phyloP scores from a whole-genome alignment of 2,888 invertebrate species.

The Caradrina clavipalpis region DNA sequence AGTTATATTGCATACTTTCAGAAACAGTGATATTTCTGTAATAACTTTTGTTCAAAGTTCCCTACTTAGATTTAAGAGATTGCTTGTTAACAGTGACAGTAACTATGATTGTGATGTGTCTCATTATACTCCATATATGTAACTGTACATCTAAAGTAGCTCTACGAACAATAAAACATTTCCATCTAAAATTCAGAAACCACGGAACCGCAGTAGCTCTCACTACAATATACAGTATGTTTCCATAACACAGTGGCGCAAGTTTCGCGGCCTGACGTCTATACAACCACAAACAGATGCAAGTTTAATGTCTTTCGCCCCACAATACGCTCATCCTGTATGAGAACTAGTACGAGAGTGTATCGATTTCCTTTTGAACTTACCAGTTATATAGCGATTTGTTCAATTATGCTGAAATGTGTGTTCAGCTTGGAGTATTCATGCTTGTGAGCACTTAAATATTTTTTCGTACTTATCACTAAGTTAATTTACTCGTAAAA shows the following conservation, averaged over 20 bases:
- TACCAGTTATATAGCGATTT: conserved; percentile 37
- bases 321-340: conserved; percentile 57
- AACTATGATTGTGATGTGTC: too few species aligned
- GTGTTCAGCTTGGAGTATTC: conserved; percentile 1
- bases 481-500: too few species aligned
- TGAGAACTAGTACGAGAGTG: conserved; percentile 45
- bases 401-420: conserved; percentile 15
- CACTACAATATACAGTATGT: conserved; percentile 57
- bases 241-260: conserved; percentile 62
- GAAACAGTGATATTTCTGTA: too few species aligned
- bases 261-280: conserved; percentile 76
- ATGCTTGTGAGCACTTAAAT: neutral
- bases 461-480: neutral
- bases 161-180: too few species aligned
- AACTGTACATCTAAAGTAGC: too few species aligned
- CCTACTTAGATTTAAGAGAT: too few species aligned
- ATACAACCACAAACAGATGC: conserved; percentile 85
- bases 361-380: conserved; percentile 58
- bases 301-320: conserved; percentile 81
- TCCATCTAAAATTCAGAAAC: neutral
- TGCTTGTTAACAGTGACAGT: too few species aligned
- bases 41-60: too few species aligned
- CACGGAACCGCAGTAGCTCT: neutral
- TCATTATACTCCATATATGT: too few species aligned
- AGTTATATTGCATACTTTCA: too few species aligned